Base-by-base conservation (phyloP, 2,888 invertebrate genomes). In the Dynastes hyllus region DNA sequence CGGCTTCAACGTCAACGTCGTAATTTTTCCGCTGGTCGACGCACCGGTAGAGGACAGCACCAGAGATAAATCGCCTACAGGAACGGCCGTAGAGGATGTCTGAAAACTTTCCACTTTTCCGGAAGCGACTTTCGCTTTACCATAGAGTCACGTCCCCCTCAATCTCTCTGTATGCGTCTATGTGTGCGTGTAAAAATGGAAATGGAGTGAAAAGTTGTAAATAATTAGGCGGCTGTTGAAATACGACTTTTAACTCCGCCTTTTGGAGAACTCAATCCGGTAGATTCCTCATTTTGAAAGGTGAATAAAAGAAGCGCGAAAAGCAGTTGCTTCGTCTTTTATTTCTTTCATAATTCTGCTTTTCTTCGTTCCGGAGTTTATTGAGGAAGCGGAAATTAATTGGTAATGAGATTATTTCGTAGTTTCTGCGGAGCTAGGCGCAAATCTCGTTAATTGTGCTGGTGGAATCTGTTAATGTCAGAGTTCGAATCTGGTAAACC, bases 191-290 rank as follows among this genome's bases (percentile, higher is more conserved):
- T 37, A 73, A 73, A 73, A 73, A 73, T 73, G 37, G 73, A 73
- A 73, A 73, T 73, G 45, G 73, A 73, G 73, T 73, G 73, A 73
- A 73, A 73, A 73, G 73, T 73, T 73, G 73, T 73, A 73, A 73
- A 73, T 73, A 73, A 73, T 73, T 73, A 73, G 73, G 73, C 45
- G 73, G 58, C 22, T 58, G 73, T 58, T 73, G 22, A 73, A 73
- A 73, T 58, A 73, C 40, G 73, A 58, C 58, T 58, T 58, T 58
- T n/a, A 73, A 58, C 58, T 73, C 58, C 73, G 58, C 73, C 73
- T 58, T 5, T 5, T 73, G 73, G 55, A 58, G 58, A 61, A 73
- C 58, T 73, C 73, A 73, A 73, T 73, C 71, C 58, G 27, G 58
- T 58, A 16, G 53, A 29, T 40, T 67, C 27, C 50, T 2, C 50